Conservation (phyloP, 2,113 vertebrate genomes). For the Leptobrachium ailaonicum region DNA sequence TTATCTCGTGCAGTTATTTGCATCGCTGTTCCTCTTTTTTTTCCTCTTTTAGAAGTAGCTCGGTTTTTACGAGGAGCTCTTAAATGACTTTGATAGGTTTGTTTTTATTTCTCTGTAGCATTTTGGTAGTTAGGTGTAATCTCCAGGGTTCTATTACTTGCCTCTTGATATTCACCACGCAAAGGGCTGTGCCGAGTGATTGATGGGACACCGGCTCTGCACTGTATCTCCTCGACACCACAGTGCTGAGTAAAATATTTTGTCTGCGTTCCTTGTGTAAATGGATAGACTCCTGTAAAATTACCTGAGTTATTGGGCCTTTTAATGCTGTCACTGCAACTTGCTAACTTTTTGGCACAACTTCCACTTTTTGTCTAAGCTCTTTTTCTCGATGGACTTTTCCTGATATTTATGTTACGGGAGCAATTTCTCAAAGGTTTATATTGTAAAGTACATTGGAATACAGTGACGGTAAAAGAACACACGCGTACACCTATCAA, state of each 20-base stretch:
- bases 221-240: conserved; percentile 47
- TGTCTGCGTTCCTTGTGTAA: conserved; percentile 44
- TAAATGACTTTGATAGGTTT: conserved; percentile 39
- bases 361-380: conserved; percentile 33
- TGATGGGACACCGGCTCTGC: conserved; percentile 38
- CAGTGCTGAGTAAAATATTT: conserved; percentile 45
- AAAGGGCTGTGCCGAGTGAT: conserved; percentile 26
- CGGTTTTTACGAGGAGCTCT: conserved; percentile 12
- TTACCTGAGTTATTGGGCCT: conserved; percentile 48
- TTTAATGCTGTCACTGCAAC: conserved; percentile 42
- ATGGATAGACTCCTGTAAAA: conserved; percentile 46
- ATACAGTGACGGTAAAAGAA: background rate
- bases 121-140: conserved; percentile 48
- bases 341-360: conserved; percentile 21
- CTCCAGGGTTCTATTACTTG: conserved; percentile 33
- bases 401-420: background rate
- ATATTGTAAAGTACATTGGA: conserved; percentile 10
- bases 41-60: conserved; percentile 20
- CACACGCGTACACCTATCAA: background rate
- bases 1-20: conserved; percentile 3
- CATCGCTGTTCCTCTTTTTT: background rate
- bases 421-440: background rate
- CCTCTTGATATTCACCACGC: conserved; percentile 49
- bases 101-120: conserved; percentile 35
- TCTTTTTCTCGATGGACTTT: conserved; percentile 3